Evolutionary conservation across 2,888 invertebrate species (phyloP), one percentile per base, ranked within the genome.

Genomic region (Phorcus lineatus): DNA sequence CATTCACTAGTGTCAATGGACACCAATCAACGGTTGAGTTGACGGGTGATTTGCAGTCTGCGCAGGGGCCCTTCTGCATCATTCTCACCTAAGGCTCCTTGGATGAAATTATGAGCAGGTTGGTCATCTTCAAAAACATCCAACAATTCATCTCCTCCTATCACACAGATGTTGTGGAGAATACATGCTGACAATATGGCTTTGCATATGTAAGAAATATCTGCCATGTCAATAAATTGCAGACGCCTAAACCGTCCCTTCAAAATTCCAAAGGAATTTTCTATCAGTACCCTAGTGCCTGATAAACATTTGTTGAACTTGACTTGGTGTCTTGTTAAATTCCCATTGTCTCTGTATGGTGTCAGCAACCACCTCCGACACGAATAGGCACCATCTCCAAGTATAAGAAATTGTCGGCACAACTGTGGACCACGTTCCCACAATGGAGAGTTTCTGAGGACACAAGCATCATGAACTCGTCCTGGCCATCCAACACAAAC

Each of bases 151-250:
- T 85, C 85, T 13, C 78, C 57, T 74, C 79, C 55, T 62, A 82
- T 54, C 16, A 83, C 78, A 76, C 81, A 84, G 19, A 86, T 83
- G 55, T 84, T 84, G 66, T 83, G 84, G 9, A 86, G 80, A 62
- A 74, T 54, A 76, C 84, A 86, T 57, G 81, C 79, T 24, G 82
- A 22, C 16, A 84, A 80, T 78, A 74, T 74, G 19, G 80, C 40
- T 55, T 82, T 55, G 16, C 80, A 79, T 36, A 79, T 79, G 31
- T 28, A 74, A 28, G 40, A 17, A 24, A 81, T 74, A 52, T 70
- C 70, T 22, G 24, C 47, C 40, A 82, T 78, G 62, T 81, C 80
- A 4, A 84, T 55, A 40, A 36, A 77, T 47, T 47, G 47, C 47
- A 47, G 11, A 11, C 47, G 47, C 47, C 47, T 47, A 47, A 47